Conservation (phyloP, 2,888 invertebrate genomes). For the Unio delphinus region DNA sequence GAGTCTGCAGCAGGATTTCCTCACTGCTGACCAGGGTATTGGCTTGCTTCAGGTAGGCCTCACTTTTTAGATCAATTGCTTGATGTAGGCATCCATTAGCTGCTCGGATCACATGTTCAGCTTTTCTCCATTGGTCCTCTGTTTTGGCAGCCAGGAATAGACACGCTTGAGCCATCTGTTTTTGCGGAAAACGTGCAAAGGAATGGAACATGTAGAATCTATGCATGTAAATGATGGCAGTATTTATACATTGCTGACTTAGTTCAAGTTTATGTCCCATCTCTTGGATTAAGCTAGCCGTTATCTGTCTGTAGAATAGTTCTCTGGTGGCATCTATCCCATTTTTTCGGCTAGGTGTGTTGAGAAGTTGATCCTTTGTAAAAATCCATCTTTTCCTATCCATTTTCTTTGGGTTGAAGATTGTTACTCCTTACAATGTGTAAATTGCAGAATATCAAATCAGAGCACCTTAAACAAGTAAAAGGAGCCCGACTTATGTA, state of each 20-base stretch:
- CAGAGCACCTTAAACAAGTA: too few species aligned
- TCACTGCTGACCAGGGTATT: slow-evolving; percentile 97
- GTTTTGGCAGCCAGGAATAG: slow-evolving; percentile 98
- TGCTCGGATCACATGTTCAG: slow-evolving; percentile 96
- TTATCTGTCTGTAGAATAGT: too few species aligned
- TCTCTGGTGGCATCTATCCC: too few species aligned
- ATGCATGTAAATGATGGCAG: slow-evolving; percentile 99
- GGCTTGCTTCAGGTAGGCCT: slow-evolving; percentile 83
- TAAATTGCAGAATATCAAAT: too few species aligned
- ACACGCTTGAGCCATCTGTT: slow-evolving; percentile 92
- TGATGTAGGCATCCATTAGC: slow-evolving; percentile 88
- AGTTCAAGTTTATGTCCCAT: slow-evolving; percentile 98
- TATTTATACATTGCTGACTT: slow-evolving; percentile 98
- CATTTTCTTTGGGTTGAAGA: slow-evolving; percentile 28
- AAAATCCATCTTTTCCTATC: slow-evolving; percentile 87
- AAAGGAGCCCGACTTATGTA: too few species aligned
- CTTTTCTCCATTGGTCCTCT: slow-evolving; percentile 97
- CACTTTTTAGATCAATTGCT: slow-evolving; percentile 82
- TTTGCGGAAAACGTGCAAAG: slow-evolving; percentile 92
- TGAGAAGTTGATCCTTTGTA: slow-evolving; percentile 83
- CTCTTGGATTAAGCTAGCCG: slow-evolving; percentile 68
- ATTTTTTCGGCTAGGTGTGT: too few species aligned
- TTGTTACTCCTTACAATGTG: too few species aligned
- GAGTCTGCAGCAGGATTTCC: slow-evolving; percentile 94
- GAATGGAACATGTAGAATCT: slow-evolving; percentile 99